phyloP scores from a whole-genome alignment of 2,113 vertebrate genomes.

The Dicrurus megarhynchus region DNA sequence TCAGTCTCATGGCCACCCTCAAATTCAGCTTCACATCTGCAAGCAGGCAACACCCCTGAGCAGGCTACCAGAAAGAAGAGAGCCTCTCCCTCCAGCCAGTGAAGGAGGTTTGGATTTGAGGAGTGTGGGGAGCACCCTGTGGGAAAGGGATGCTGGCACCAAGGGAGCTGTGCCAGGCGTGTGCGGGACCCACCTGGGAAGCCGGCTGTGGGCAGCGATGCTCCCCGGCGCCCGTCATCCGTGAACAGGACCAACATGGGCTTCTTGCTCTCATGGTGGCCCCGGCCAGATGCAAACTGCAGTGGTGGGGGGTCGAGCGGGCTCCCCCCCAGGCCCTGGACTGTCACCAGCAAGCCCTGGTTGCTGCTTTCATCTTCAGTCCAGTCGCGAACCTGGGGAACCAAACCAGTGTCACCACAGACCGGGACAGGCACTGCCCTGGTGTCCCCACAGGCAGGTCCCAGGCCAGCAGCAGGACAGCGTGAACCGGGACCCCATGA shows the following conservation, averaged over 20 bases:
- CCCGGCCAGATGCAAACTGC: conserved; percentile 77
- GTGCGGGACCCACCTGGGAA: conserved; percentile 57
- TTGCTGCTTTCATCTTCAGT: conserved; percentile 79
- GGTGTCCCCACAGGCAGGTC: neutral
- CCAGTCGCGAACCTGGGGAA: conserved; percentile 82
- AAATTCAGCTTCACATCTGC: neutral
- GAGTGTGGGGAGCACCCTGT: neutral
- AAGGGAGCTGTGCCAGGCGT: accelerated
- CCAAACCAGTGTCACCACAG: accelerated
- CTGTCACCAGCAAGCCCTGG: conserved; percentile 80
- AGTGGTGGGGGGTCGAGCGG: conserved; percentile 65
- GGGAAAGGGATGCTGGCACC: accelerated
- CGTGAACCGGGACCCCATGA: accelerated
- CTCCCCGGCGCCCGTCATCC: conserved; percentile 78
- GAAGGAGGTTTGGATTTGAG: neutral
- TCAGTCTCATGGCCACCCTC: neutral
- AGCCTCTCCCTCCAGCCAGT: neutral
- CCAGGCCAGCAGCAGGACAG: neutral
- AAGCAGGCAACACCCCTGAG: neutral
- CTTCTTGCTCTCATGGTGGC: conserved; percentile 87
- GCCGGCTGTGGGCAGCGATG: neutral
- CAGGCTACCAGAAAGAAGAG: neutral
- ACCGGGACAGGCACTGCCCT: accelerated
- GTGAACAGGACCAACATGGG: conserved; percentile 92
- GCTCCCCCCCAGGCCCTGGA: conserved; percentile 63